Percentiles rank a stretch among this genome's conserved stretches.
Evolutionary conservation across 2,797 vertebrate species (phyloP).

Genomic region (Bradypodion pumilum): DNA sequence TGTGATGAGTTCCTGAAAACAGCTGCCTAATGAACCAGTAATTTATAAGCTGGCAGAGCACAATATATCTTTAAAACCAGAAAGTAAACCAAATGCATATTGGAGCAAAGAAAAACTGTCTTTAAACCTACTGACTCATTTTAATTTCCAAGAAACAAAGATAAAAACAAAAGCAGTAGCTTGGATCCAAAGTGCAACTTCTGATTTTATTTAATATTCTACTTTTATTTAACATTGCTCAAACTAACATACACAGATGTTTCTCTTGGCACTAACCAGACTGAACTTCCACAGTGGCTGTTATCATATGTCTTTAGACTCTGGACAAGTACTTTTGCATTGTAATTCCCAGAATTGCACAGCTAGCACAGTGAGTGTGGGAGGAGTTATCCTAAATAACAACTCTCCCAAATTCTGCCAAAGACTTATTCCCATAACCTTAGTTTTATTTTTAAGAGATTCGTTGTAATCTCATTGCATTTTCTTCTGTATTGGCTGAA

Average conservation of each 20-base stretch:
- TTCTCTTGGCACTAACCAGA: not conserved
- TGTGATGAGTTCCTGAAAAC: conserved; percentile 23
- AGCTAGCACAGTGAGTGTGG: not conserved
- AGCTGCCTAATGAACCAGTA: conserved; percentile 46
- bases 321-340: no score
- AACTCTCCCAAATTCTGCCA: not conserved
- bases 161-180: not conserved
- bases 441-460: not conserved
- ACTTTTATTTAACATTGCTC: not conserved
- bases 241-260: not conserved
- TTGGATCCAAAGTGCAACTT: not conserved
- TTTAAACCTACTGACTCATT: not conserved
- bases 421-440: not conserved
- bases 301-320: no score
- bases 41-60: conserved; percentile 14
- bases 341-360: no score
- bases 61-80: not conserved
- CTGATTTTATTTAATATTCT: not conserved
- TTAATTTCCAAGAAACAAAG: not conserved
- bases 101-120: not conserved
- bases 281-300: no score
- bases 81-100: not conserved
- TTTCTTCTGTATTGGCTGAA: not conserved
- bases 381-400: not conserved
- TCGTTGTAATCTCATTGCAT: not conserved